phyloP scores from a whole-genome alignment of 1,140 invertebrate species.

The Gryon sp. region DNA sequence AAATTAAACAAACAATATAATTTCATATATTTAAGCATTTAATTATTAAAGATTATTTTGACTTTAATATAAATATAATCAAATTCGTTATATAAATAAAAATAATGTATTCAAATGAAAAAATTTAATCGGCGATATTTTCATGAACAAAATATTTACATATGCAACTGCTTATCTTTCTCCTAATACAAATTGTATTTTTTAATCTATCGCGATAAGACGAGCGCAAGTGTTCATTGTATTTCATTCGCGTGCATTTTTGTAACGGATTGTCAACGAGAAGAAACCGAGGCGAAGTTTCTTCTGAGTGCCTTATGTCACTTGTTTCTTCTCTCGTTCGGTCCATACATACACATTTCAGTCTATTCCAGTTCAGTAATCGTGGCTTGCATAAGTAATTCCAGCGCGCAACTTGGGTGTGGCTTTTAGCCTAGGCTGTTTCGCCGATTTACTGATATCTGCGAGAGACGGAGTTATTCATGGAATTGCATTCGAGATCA shows the following conservation, averaged over 20 bases:
- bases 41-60: no score
- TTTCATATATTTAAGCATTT: no score
- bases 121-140: no score
- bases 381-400: slow-evolving; percentile 65
- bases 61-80: no score
- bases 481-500: slow-evolving; percentile 9
- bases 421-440: slow-evolving; percentile 35
- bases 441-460: slow-evolving; percentile 46
- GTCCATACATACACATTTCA: slow-evolving; percentile 36
- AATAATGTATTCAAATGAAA: no score
- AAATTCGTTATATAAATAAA: no score
- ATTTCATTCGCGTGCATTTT: slow-evolving; percentile 13
- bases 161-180: no score
- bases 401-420: slow-evolving; percentile 51
- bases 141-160: no score
- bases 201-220: neutral
- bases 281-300: slow-evolving; percentile 23
- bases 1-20: no score
- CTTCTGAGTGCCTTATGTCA: slow-evolving; percentile 37
- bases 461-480: slow-evolving; percentile 22
- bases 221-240: neutral
- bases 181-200: no score
- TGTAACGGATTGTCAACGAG: slow-evolving; percentile 23
- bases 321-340: no score
- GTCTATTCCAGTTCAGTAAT: slow-evolving; percentile 65